Percentiles rank a stretch among this genome's conserved stretches.
These are phyloP conservation scores for Calidris pugnax DNA, from an alignment of 2,113 vertebrate species.

Conservation along the genomic window DNA sequence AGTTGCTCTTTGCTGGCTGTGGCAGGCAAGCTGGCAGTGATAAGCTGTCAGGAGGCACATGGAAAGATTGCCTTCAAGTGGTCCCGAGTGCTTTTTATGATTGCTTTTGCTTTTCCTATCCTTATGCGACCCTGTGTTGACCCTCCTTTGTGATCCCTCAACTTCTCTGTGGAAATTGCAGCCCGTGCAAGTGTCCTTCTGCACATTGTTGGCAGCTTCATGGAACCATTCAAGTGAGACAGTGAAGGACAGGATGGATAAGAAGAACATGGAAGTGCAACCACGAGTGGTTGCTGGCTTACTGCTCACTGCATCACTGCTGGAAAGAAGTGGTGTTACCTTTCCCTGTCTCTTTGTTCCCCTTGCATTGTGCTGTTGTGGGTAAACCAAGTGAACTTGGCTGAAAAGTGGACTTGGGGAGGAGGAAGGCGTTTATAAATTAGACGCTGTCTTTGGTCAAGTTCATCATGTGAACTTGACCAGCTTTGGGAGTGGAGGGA, in stretches of 20 bases:
- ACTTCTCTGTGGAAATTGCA: neutral
- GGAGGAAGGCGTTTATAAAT: neutral
- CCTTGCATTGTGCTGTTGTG: accelerated
- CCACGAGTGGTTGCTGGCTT: accelerated
- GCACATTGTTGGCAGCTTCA: accelerated
- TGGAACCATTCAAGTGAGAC: neutral
- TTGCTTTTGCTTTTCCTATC: neutral
- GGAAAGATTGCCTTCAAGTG: neutral
- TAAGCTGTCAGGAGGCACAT: neutral
- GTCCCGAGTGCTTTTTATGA: accelerated
- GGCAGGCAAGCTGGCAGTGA: neutral
- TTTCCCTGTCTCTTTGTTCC: neutral
- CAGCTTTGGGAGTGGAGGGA: neutral
- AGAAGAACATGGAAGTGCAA: neutral
- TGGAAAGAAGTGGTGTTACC: neutral
- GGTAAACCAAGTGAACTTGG: neutral
- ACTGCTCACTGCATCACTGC: neutral
- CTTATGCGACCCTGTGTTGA: neutral
- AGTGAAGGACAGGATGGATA: neutral
- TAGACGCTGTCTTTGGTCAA: neutral
- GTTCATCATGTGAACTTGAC: neutral
- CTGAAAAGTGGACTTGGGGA: neutral
- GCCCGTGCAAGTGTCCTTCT: accelerated
- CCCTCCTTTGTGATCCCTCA: neutral
- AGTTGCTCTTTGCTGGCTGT: neutral